Conservation (phyloP, 2,113 vertebrate genomes). For the Nansenia antarctica region DNA sequence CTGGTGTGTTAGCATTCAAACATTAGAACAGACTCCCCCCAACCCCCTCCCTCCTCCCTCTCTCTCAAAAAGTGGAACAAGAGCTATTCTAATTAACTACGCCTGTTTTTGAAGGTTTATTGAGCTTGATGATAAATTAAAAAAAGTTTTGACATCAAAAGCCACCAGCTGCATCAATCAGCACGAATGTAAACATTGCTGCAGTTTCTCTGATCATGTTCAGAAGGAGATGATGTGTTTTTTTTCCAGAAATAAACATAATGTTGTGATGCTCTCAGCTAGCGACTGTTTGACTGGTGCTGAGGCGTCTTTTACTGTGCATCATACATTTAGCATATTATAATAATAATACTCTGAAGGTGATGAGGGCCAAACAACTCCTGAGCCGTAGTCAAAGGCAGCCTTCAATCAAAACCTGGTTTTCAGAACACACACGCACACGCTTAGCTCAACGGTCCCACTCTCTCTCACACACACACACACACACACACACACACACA, state of each 20-base stretch:
- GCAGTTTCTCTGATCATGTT: not conserved
- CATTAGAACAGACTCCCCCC: too few relatives aligned
- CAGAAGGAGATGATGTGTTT: conserved; percentile 15
- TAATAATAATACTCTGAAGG: too few relatives aligned
- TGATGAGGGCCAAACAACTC: too few relatives aligned
- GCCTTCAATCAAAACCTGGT: too few relatives aligned
- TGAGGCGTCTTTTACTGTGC: not conserved
- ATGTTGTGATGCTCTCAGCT: conserved; percentile 5
- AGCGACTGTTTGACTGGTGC: not conserved
- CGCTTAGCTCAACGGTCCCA: not conserved
- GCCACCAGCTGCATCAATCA: conserved; percentile 5
- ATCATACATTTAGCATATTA: too few relatives aligned
- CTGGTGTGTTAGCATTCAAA: too few relatives aligned
- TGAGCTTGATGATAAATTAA: not conserved
- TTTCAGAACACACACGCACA: not conserved
- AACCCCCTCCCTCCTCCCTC: not conserved
- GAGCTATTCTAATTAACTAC: not conserved
- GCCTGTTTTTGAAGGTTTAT: too few relatives aligned
- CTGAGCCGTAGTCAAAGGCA: too few relatives aligned
- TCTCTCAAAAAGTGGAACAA: too few relatives aligned
- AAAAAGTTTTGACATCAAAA: conserved; percentile 22
- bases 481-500: not conserved
- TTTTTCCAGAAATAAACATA: not conserved
- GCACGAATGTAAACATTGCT: conserved; percentile 10
- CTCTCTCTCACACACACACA: not conserved